Conservation (phyloP, 2,113 vertebrate genomes). For the Poecile atricapillus region DNA sequence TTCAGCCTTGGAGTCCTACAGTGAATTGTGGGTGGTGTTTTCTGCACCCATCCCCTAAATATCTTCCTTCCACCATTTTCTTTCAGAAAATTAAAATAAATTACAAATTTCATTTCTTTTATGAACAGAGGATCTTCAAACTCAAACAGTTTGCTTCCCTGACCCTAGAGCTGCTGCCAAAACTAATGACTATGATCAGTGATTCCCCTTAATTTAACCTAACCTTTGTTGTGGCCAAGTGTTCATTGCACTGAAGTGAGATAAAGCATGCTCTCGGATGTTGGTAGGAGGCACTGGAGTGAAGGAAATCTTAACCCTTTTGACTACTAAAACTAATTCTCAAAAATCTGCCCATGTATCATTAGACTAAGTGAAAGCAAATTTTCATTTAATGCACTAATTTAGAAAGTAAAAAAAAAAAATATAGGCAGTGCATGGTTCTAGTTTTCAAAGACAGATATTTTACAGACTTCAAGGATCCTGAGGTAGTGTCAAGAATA, state of each 20-base stretch:
- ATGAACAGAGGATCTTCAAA: background rate
- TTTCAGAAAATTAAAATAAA: background rate
- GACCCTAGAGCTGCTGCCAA: background rate
- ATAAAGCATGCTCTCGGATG: background rate
- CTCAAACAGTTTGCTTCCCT: background rate
- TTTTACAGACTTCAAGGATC: background rate
- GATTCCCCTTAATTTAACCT: background rate
- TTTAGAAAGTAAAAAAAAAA: background rate
- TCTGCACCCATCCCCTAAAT: background rate
- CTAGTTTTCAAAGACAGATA: background rate
- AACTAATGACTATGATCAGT: background rate
- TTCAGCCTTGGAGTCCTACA: background rate
- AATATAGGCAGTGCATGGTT: background rate
- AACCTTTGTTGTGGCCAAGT: background rate
- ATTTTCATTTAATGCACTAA: background rate
- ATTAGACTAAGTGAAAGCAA: background rate
- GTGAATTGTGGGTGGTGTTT: background rate
- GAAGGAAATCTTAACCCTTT: background rate
- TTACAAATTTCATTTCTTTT: background rate
- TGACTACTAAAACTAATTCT: background rate
- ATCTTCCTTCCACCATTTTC: background rate
- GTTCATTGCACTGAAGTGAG: background rate
- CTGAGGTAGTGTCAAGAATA: background rate
- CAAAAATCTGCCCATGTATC: background rate
- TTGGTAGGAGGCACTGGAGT: background rate